Evolutionary conservation across 92 coral and sea anemone genomes (phyloP).

Genomic region (Desmophyllum pertusum): DNA sequence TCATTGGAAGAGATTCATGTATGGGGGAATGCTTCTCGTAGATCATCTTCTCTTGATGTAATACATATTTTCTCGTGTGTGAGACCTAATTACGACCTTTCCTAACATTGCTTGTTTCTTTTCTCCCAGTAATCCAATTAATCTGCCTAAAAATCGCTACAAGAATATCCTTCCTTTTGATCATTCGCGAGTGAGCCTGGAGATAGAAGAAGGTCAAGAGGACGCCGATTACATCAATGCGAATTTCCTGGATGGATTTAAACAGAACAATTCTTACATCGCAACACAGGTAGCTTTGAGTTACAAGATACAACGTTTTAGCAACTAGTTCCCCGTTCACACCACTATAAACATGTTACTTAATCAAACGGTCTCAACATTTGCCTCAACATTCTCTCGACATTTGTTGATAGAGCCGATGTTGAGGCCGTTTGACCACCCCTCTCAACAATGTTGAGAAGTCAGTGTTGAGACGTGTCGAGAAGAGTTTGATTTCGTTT

Average conservation of each 20-base stretch:
- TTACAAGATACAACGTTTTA: neutral
- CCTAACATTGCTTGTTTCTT: neutral
- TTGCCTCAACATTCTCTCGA: no score
- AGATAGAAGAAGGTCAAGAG: slow-evolving; percentile 21
- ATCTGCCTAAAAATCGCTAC: slow-evolving; percentile 57
- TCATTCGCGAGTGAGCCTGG: slow-evolving; percentile 58
- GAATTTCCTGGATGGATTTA: slow-evolving; percentile 49
- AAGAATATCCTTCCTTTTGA: slow-evolving; percentile 59
- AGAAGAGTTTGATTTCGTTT: no score
- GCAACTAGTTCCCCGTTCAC: neutral
- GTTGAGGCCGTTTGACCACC: no score
- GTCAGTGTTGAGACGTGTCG: no score
- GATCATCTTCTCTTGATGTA: no score
- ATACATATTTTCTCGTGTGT: neutral
- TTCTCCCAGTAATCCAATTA: slow-evolving; percentile 47
- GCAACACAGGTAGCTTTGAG: slow-evolving; percentile 53
- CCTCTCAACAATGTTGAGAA: no score
- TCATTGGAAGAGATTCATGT: no score
- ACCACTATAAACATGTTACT: no score
- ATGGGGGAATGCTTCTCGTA: no score
- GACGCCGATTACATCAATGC: slow-evolving; percentile 60
- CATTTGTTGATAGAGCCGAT: no score
- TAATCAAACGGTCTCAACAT: no score
- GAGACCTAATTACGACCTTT: neutral
- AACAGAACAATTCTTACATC: slow-evolving; percentile 47